Evolutionary conservation across 2,113 vertebrate species (phyloP).

Genomic region (Microtus montanus): DNA sequence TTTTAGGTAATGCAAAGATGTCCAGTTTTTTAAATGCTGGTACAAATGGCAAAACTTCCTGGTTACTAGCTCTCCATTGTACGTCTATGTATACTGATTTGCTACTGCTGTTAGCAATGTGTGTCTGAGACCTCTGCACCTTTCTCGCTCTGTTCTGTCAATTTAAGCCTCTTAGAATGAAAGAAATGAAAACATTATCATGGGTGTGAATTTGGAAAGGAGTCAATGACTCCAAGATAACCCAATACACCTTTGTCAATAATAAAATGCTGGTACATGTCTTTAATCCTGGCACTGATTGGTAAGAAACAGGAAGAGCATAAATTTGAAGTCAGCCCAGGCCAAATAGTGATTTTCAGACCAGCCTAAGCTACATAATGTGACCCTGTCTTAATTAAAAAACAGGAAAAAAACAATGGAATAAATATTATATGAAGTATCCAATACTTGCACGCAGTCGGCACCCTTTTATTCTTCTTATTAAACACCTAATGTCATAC

Average conservation of each 20-base stretch:
- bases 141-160: background rate
- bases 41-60: background rate
- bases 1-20: background rate
- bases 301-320: background rate
- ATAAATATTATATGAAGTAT: constrained; percentile 5
- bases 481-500: constrained; percentile 29
- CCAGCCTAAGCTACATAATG: background rate
- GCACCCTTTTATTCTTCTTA: background rate
- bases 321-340: background rate
- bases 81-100: background rate
- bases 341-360: background rate
- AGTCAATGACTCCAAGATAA: background rate
- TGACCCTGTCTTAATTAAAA: background rate
- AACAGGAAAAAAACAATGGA: background rate
- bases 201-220: constrained; percentile 1
- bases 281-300: background rate
- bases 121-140: background rate
- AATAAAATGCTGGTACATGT: background rate
- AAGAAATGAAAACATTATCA: background rate
- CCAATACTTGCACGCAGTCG: background rate
- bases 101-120: background rate
- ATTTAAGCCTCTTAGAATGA: background rate
- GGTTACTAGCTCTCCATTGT: background rate
- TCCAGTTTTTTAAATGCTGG: background rate
- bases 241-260: background rate